Evolutionary conservation across 1,140 invertebrate species (phyloP), one percentile per base, ranked within the genome.

Genomic region (Macrobrachium rosenbergii): DNA sequence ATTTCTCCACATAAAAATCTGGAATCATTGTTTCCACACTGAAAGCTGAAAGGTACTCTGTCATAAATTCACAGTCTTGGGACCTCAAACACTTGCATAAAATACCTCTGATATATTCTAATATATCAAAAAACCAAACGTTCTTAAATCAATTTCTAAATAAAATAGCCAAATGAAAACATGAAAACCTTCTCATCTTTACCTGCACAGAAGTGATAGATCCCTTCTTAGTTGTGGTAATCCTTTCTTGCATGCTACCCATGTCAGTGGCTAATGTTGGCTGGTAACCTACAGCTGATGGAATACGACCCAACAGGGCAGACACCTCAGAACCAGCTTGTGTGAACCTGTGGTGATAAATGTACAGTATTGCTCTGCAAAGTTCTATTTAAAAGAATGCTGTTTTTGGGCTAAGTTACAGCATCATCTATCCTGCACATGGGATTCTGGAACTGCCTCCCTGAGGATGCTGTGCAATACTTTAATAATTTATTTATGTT

Each of bases 321-420:
- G 90, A 90, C 52, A 90, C 90, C 93, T 99, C 99, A 75, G 98
- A 99, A 94, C 99, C 99, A 92, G 99, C 99, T 93, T 99, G 99
- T 80, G 98, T 99, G 93, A 99, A 99, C 92, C 92, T 93, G 88
- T 11, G 81, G 63, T 17, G 82, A 60, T 52, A 78, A 76, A 64
- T 10, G 7, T 28, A 3, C 5, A 14, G 52, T 67, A 0, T 21
- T 21, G 8, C 64, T 67, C 64, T 67, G 7, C 5, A 67, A 3
- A 21, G 17, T 37, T 37, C 64, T 17, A 67, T 7, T 37, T 0
- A 17, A 21, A 52, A 60, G 2, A 52, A 7, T 0, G 37, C 19
- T 19, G 10, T n/a, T 19, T 21, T n/a, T 19, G 23, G 43, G n/a
- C 2, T 21, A 60, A 43, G 80, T 21, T 37, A 37, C 28, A 37